Percentiles rank a stretch among this genome's conserved stretches.
Evolutionary conservation across 2,797 vertebrate genomes (phyloP).

Genomic region (Hoplostethus atlanticus): DNA sequence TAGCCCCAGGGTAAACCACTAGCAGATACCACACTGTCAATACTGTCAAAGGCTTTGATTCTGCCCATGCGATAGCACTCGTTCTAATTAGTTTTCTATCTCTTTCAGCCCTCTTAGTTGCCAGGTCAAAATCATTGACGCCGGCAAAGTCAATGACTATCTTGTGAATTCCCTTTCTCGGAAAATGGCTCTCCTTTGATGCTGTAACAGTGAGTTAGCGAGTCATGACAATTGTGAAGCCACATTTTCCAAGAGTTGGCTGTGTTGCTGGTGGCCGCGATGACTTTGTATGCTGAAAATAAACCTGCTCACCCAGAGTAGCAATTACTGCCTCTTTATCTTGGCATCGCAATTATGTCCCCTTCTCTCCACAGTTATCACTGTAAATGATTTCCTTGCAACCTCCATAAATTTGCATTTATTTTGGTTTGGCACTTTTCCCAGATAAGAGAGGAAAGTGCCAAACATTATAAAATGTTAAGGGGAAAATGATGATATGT

Average conservation of each 20-base stretch:
- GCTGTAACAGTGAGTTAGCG: constrained; percentile 24
- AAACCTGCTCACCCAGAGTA: constrained; percentile 67
- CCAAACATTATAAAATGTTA: background rate
- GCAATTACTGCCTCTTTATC: constrained; percentile 77
- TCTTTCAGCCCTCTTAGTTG: constrained; percentile 53
- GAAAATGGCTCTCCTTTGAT: constrained; percentile 41
- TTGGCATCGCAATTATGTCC: constrained; percentile 64
- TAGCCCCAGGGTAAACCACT: constrained; percentile 18
- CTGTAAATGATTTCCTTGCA: constrained; percentile 28
- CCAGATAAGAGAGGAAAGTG: constrained; percentile 7
- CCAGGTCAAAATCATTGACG: constrained; percentile 57
- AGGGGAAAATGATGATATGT: background rate
- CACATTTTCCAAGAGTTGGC: constrained; percentile 20
- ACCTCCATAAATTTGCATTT: constrained; percentile 24
- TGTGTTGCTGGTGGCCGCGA: constrained; percentile 62
- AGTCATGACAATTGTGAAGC: constrained; percentile 37
- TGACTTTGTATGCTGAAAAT: constrained; percentile 74
- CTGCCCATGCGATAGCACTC: constrained; percentile 50
- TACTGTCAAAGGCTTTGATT: constrained; percentile 67
- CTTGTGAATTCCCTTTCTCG: constrained; percentile 38
- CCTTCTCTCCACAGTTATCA: constrained; percentile 42
- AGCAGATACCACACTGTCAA: constrained; percentile 56
- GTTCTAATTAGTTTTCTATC: constrained; percentile 73
- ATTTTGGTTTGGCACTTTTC: constrained; percentile 22
- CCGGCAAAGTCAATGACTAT: constrained; percentile 65